Percentiles rank a stretch among this genome's conserved stretches.
Evolutionary conservation across 1,140 invertebrate species (phyloP).

Genomic region (Drosophila pallidifrons): DNA sequence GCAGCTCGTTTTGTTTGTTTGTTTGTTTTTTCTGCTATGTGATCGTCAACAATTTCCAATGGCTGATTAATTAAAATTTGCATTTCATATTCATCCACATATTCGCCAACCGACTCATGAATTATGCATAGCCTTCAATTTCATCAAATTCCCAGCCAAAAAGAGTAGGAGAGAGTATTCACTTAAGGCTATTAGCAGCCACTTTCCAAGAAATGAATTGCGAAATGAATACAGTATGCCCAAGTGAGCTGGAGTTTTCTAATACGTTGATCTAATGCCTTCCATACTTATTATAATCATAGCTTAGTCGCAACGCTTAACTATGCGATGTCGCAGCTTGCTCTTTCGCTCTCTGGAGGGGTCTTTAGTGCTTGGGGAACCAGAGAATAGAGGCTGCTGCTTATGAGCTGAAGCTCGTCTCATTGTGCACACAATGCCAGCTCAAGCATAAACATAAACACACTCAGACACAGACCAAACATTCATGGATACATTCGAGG

Average conservation of each 20-base stretch:
- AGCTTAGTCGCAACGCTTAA: constrained; percentile 31
- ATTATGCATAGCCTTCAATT: constrained; percentile 4
- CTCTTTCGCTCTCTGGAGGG: background rate
- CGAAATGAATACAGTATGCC: background rate
- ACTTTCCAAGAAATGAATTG: constrained; percentile 6
- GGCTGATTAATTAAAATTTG: constrained; percentile 1
- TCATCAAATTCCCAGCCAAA: background rate
- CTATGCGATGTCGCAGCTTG: background rate
- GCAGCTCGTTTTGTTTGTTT: background rate
- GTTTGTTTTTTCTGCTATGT: background rate
- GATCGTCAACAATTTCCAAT: background rate
- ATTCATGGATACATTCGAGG: constrained; percentile 8
- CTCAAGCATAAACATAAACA: constrained; percentile 29
- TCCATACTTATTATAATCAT: constrained; percentile 23
- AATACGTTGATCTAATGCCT: constrained; percentile 36
- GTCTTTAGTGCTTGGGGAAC: background rate
- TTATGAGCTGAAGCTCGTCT: constrained; percentile 30
- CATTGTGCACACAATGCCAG: constrained; percentile 45
- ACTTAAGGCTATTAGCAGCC: constrained; percentile 4
- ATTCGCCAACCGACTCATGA: constrained; percentile 1
- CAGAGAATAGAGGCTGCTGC: constrained; percentile 11
- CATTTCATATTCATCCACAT: background rate
- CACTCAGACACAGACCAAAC: constrained; percentile 11
- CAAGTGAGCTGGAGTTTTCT: constrained; percentile 1
- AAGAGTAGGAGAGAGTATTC: background rate